These are phyloP conservation scores for Glyphotaelius pellucidus DNA, from an alignment of 2,888 invertebrate genomes.

Conservation along the genomic window DNA sequence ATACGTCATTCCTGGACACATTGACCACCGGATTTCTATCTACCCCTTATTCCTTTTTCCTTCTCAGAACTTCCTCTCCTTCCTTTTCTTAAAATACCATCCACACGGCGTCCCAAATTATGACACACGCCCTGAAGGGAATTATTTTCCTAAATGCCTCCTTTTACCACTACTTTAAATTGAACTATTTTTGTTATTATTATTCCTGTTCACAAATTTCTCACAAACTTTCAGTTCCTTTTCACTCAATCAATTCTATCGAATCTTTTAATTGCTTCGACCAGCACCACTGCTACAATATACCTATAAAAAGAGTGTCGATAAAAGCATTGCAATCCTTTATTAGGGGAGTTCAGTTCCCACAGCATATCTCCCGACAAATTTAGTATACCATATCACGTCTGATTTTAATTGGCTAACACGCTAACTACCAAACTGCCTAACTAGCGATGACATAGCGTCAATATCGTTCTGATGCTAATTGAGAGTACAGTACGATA, in stretches of 20 bases:
- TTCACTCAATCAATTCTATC: background rate
- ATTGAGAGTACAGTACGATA: background rate
- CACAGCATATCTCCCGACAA: background rate
- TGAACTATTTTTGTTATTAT: background rate
- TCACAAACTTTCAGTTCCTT: background rate
- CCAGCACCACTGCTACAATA: background rate
- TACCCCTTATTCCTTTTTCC: too few relatives aligned
- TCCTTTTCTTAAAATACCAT: too few relatives aligned
- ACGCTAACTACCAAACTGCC: background rate
- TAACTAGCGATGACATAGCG: background rate
- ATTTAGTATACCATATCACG: background rate
- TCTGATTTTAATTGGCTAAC: conserved; percentile 27
- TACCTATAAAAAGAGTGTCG: background rate
- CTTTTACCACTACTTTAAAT: too few relatives aligned
- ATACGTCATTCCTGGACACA: too few relatives aligned
- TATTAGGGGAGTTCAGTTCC: background rate
- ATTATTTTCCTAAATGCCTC: too few relatives aligned
- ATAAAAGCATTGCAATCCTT: background rate
- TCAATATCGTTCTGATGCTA: conserved; percentile 11
- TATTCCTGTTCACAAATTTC: background rate
- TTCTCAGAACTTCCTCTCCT: too few relatives aligned
- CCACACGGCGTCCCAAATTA: too few relatives aligned
- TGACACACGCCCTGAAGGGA: too few relatives aligned
- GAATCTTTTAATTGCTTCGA: background rate
- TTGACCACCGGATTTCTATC: too few relatives aligned